phyloP scores from a whole-genome alignment of 2,797 vertebrate species.

The Anableps anableps region DNA sequence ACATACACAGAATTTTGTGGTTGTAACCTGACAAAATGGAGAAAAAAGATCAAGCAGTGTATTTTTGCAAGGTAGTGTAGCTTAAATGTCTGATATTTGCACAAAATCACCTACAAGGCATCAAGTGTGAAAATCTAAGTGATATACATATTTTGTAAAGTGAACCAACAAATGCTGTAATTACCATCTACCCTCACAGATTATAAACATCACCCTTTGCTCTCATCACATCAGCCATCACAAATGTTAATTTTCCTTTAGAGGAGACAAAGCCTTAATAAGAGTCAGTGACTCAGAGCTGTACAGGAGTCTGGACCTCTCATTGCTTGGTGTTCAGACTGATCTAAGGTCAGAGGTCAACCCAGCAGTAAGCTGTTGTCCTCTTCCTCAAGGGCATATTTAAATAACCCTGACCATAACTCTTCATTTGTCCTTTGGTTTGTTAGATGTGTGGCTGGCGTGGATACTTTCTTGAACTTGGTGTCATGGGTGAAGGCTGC shows the following conservation, averaged over 20 bases:
- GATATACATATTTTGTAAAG: neutral
- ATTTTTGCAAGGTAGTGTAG: neutral
- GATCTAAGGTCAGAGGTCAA: conserved; percentile 67
- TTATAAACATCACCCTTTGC: neutral
- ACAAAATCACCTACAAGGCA: neutral
- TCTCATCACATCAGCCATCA: conserved; percentile 15
- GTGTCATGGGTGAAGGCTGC: conserved; percentile 15
- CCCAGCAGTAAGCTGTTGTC: conserved; percentile 68
- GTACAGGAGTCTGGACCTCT: conserved; percentile 63
- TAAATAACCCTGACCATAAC: conserved; percentile 58
- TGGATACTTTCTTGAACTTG: conserved; percentile 14
- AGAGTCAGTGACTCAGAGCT: conserved; percentile 46
- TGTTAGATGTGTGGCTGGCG: conserved; percentile 43
- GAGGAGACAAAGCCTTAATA: conserved; percentile 36
- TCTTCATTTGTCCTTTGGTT: conserved; percentile 44
- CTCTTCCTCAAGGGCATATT: conserved; percentile 70
- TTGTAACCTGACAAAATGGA: neutral
- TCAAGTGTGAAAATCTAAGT: neutral
- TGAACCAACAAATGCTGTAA: neutral
- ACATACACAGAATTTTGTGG: neutral
- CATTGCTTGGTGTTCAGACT: conserved; percentile 69
- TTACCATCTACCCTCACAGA: neutral
- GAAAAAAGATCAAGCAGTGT: neutral
- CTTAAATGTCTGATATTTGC: neutral
- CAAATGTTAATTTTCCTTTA: conserved; percentile 32